Evolutionary conservation across 2,797 vertebrate genomes (phyloP), one percentile per base, ranked within the genome.

Genomic region (Enteromius fasciolatus): DNA sequence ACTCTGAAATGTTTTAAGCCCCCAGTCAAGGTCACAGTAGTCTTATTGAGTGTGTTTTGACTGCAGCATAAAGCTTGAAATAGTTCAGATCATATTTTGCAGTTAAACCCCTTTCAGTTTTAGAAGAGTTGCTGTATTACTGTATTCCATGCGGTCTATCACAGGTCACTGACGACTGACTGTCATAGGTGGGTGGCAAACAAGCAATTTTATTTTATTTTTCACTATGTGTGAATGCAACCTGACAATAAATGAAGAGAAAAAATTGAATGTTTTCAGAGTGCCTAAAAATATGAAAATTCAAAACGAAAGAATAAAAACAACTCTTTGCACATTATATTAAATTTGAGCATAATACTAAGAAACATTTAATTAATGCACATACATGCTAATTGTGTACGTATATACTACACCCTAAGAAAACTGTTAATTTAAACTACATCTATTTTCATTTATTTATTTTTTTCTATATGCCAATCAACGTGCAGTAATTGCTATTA

Each of bases 51-150:
- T 61, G 48, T n/a, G 25, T 76, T 76, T 69, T 59, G 52, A 61
- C 48, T 28, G 50, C 66, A 83, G 74, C 20, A 59, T 36, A 83
- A 59, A 67, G 73, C 63, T 44, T 23, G 48, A 69, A 52, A 76
- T 69, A n/a, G 66, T 77, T 76, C 63, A 82, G 63, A 82, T 82
- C 33, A 57, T 68, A 76, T 76, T 68, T 57, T 33, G 50, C 36
- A 68, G 72, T 68, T 82, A 76, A 68, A 36, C 81, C 39, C 36
- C 23, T 68, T 76, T 36, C 33, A 18, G 44, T 50, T 75, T 75
- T 63, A 23, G 46, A 64, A 74, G 44, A 74, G 6, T 3, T 25
- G n/a, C 31, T 50, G 31, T 66, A 52, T 81, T 64, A 74, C 74
- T 64, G 31, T 52, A 72, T 80, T 70, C 50, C 64, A 41, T 2